A percentile compares a stretch with the other conserved stretches of the same genome.
Evolutionary conservation across 30 jellyfish, hydroid and myxozoan genomes (phyloP).

Genomic region (Aurelia sp.): DNA sequence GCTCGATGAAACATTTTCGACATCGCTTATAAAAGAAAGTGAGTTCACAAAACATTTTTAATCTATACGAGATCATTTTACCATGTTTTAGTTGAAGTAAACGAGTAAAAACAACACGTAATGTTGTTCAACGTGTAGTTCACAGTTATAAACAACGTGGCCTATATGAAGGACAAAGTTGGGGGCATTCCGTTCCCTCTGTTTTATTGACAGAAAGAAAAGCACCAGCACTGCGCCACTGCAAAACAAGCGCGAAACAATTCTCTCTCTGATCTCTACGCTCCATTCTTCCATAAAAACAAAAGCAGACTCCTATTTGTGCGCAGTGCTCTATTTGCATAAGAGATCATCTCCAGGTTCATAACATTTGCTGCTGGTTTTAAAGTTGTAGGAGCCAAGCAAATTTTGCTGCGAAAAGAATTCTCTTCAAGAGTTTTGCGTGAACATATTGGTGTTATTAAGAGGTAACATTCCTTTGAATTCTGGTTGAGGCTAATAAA

Average conservation of each 20-base stretch:
- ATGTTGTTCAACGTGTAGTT: slow-evolving; percentile 18
- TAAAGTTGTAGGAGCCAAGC: no score
- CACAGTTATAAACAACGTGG: background rate
- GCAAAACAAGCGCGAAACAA: slow-evolving; percentile 22
- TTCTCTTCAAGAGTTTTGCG: no score
- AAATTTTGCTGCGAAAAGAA: no score
- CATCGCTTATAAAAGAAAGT: no score
- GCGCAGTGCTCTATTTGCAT: background rate
- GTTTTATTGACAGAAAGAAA: slow-evolving; percentile 4
- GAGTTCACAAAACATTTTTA: background rate
- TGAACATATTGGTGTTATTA: no score
- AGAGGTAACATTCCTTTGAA: no score
- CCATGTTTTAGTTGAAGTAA: slow-evolving; percentile 1
- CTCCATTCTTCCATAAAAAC: slow-evolving; percentile 28
- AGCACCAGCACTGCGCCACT: slow-evolving; percentile 34
- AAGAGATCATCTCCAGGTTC: background rate
- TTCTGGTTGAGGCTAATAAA: no score
- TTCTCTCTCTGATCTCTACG: background rate
- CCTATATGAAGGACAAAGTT: slow-evolving; percentile 13
- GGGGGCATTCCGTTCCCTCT: slow-evolving; percentile 53
- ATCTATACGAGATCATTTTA: slow-evolving; percentile 15
- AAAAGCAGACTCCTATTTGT: background rate
- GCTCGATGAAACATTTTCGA: no score
- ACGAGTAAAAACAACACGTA: background rate
- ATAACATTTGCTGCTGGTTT: background rate